phyloP scores from a whole-genome alignment of 2,797 vertebrate species.

The Danio aesculapii region DNA sequence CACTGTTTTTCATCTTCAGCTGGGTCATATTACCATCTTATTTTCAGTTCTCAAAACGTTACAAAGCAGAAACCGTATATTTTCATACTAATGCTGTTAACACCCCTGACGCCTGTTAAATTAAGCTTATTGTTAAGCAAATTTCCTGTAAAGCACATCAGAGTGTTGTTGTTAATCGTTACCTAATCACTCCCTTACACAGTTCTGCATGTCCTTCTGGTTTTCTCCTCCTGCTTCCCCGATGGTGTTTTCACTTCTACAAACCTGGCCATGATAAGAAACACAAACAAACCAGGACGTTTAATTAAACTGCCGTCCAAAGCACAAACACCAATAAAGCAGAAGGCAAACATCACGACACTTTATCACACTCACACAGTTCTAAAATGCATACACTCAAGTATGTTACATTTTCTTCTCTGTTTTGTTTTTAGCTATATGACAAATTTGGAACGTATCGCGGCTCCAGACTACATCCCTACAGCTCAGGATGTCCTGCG shows the following conservation, averaged over 20 bases:
- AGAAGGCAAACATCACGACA: constrained; percentile 37
- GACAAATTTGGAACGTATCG: constrained; percentile 90
- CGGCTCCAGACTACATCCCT: constrained; percentile 89
- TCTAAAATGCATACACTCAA: constrained; percentile 6
- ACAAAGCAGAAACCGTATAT: background rate
- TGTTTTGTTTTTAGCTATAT: constrained; percentile 84
- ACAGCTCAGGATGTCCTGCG: constrained; percentile 95
- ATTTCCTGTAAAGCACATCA: constrained; percentile 11
- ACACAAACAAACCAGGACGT: constrained; percentile 56
- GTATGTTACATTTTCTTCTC: background rate
- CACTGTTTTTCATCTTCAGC: background rate
- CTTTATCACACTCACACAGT: background rate
- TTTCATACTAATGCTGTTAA: background rate
- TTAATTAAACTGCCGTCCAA: constrained; percentile 56
- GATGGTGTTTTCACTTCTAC: constrained; percentile 59
- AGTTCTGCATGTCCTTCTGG: constrained; percentile 59
- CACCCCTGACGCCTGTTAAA: constrained; percentile 6
- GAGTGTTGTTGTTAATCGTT: constrained; percentile 26
- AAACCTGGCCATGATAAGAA: constrained; percentile 55
- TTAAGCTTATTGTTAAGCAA: constrained; percentile 34
- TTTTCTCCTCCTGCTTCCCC: constrained; percentile 30
- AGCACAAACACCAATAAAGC: constrained; percentile 39
- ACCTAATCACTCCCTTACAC: constrained; percentile 8
- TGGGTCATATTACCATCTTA: background rate
- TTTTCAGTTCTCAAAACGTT: background rate